Evolutionary conservation across 2,113 vertebrate species (phyloP).

Genomic region (Megaceryle torquata): DNA sequence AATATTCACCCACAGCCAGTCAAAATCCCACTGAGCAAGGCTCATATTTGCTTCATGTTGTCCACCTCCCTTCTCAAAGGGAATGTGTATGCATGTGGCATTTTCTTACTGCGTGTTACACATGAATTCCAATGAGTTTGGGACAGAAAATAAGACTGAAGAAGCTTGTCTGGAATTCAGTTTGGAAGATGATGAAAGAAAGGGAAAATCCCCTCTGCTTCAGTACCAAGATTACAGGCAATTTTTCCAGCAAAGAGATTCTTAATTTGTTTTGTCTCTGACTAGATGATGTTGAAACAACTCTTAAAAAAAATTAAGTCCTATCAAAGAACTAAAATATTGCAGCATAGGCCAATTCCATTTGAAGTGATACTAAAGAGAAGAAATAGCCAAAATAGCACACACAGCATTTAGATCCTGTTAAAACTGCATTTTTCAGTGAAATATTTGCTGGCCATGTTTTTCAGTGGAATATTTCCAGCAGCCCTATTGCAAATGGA

Average conservation of each 20-base stretch:
- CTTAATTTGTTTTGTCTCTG: neutral
- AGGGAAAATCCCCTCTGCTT: neutral
- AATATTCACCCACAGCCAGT: neutral
- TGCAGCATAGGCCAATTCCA: neutral
- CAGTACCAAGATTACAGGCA: neutral
- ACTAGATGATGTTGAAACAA: neutral
- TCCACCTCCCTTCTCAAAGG: neutral
- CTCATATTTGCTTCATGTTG: neutral
- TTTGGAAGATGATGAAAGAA: slow-evolving; percentile 24
- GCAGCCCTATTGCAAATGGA: neutral
- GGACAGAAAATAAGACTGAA: neutral
- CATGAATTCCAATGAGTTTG: neutral
- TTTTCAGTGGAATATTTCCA: neutral
- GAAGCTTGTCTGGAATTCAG: slow-evolving; percentile 13
- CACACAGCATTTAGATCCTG: neutral
- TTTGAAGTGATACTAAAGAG: neutral
- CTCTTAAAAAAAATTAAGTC: neutral
- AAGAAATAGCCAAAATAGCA: neutral
- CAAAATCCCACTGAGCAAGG: neutral
- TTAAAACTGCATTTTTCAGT: neutral
- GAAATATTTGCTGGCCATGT: neutral
- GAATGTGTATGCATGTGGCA: neutral
- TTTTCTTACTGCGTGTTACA: neutral
- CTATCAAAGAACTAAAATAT: neutral
- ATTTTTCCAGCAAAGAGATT: neutral